A percentile compares a stretch with the other conserved stretches of the same genome.
Evolutionary conservation across 2,113 vertebrate species (phyloP).

Genomic region (Zonotrichia leucophrys): DNA sequence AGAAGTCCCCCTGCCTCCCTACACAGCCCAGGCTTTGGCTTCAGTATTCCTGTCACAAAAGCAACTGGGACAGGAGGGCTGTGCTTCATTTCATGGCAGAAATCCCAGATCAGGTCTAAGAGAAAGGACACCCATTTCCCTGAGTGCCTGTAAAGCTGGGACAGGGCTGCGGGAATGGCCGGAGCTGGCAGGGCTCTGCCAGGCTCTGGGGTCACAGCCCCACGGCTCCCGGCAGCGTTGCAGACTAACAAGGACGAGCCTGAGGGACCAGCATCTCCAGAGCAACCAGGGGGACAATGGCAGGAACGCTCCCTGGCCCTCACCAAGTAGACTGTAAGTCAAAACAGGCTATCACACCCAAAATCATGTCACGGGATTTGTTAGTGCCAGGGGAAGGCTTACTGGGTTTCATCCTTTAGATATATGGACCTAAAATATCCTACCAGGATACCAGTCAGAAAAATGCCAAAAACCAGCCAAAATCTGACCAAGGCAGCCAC

Average conservation of each 20-base stretch:
- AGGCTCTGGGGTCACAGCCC: background rate
- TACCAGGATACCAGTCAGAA: background rate
- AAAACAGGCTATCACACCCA: conserved; percentile 10
- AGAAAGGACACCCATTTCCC: background rate
- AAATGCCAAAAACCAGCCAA: background rate
- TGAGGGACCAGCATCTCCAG: background rate
- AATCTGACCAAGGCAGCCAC: background rate
- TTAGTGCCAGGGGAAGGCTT: background rate
- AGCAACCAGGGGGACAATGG: conserved; percentile 10
- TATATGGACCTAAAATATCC: background rate
- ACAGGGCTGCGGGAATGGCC: background rate
- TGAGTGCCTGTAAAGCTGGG: fast-evolving
- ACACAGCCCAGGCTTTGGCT: background rate
- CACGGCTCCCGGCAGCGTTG: fast-evolving
- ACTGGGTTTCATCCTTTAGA: background rate
- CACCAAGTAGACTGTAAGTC: background rate
- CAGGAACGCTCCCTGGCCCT: background rate
- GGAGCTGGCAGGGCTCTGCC: background rate
- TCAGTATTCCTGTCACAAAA: background rate
- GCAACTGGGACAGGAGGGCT: background rate
- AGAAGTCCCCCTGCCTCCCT: background rate
- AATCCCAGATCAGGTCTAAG: background rate
- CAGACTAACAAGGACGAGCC: background rate
- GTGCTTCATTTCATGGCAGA: background rate
- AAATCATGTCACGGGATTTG: conserved; percentile 2